Base-by-base conservation (phyloP, 2,797 vertebrate genomes). In the Coilia nasus region DNA sequence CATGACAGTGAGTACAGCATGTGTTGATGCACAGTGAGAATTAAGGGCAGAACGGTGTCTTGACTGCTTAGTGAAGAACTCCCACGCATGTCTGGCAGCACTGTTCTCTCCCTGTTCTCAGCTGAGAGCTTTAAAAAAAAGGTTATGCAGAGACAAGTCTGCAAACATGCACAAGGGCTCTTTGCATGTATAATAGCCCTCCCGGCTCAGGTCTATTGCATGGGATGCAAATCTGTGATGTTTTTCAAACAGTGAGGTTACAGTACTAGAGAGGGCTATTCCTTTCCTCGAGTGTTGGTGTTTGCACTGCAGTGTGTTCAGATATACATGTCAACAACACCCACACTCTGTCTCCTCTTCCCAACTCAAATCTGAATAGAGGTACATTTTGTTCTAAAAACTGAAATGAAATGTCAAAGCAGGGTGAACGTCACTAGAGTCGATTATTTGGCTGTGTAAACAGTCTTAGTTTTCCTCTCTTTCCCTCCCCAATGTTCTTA, bases 81-180 rank as follows among this genome's bases (percentile, higher is more conserved):
- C 90, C 91, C 84, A 87, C 87, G 89, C 85, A 81, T 87, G 60
- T 86, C 90, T 90, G 25, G 17, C 82, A 89, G 89, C 89, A 85
- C 56, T 84, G 83, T 78, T 88, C 90, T 87, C 75, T 82, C 84
- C 28, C 86, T 86, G 75, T 64, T 88, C 86, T 90, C 89, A 89
- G 84, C 89, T 23, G 46, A 90, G 87, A 88, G 89, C 90, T 90
- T 92, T 89, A 91, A 89, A 91, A 89, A 91, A 90, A 91, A 89
- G 84, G 87, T 90, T 89, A 85, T 85, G 89, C 87, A 86, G 85
- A 89, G 87, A 56, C 71, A 84, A 81, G 89, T 80, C 83, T 86
- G 84, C 83, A 78, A 84, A 71, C 85, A 87, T 23, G 47, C 82
- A 88, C 78, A 88, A 84, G 83, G 62, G 67, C 83, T 88, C 82